Evolutionary conservation across 2,113 vertebrate genomes (phyloP).

Genomic region (Plestiodon gilberti): DNA sequence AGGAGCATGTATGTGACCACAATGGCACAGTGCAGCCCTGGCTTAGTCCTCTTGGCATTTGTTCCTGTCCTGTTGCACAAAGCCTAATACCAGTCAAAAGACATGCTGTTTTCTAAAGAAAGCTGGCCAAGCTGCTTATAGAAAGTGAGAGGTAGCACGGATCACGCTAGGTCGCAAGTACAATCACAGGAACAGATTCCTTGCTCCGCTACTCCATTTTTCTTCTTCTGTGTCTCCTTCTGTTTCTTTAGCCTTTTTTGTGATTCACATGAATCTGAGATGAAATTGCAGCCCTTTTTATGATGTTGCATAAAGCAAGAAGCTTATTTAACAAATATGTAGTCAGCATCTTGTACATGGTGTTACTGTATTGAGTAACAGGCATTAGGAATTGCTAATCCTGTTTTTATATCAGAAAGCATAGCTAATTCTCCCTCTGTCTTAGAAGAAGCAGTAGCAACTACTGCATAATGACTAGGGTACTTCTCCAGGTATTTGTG

Average conservation of each 20-base stretch:
- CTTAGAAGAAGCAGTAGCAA: constrained; percentile 5
- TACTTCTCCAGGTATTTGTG: not conserved
- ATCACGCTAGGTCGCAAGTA: not conserved
- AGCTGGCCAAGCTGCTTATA: not conserved
- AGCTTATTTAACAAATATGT: constrained; percentile 34
- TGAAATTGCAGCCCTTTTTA: constrained; percentile 33
- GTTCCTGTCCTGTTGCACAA: not conserved
- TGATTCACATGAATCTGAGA: constrained; percentile 26
- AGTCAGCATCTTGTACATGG: not conserved
- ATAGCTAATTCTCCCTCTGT: constrained; percentile 20
- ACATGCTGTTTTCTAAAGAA: not conserved
- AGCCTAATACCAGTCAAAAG: not conserved
- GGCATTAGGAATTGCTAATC: constrained; percentile 47
- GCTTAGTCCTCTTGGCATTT: constrained; percentile 8
- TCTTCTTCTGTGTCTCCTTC: not conserved
- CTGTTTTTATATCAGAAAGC: constrained; percentile 24
- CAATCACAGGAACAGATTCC: not conserved
- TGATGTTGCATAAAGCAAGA: constrained; percentile 30
- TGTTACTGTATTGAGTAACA: constrained; percentile 31
- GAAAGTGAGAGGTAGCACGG: not conserved
- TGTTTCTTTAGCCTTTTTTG: not conserved
- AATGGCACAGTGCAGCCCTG: not conserved
- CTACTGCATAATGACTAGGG: not conserved
- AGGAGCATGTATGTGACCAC: not conserved
- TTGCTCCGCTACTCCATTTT: not conserved